phyloP scores from a whole-genome alignment of 2,888 invertebrate species.

The Lasioglossum pauxillum region DNA sequence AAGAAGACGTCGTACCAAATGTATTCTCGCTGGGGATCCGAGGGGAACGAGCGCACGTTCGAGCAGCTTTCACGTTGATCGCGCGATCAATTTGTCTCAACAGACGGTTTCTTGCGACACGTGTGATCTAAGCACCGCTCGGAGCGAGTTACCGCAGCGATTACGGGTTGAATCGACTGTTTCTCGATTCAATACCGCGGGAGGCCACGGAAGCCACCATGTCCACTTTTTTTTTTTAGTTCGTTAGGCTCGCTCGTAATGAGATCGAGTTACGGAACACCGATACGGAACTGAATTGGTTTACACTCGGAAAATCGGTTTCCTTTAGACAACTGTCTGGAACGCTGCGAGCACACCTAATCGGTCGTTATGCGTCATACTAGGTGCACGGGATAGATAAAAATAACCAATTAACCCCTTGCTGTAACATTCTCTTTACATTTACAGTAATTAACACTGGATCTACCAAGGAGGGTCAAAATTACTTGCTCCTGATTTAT shows the following conservation, averaged over 20 bases:
- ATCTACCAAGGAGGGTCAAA: too few species aligned
- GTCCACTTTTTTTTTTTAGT: background rate
- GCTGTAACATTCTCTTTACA: too few species aligned
- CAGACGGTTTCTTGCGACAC: constrained; percentile 22
- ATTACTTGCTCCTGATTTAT: too few species aligned
- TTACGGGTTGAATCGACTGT: constrained; percentile 13
- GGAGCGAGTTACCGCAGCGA: constrained; percentile 35
- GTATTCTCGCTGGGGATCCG: background rate
- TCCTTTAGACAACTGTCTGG: background rate
- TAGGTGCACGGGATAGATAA: background rate
- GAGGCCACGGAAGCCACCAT: background rate
- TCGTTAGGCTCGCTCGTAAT: background rate
- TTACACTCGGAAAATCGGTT: background rate
- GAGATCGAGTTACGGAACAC: constrained; percentile 25
- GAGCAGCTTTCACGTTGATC: constrained; percentile 69
- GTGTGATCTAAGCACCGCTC: constrained; percentile 36
- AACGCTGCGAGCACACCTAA: background rate
- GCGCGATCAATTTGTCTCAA: constrained; percentile 32
- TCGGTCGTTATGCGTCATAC: background rate
- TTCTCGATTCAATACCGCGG: constrained; percentile 11
- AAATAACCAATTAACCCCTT: background rate
- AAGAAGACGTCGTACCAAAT: background rate
- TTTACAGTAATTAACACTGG: too few species aligned
- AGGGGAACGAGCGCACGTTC: background rate
- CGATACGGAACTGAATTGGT: constrained; percentile 6